Conservation (phyloP, 2,888 invertebrate species). For the Erebia palarica region DNA sequence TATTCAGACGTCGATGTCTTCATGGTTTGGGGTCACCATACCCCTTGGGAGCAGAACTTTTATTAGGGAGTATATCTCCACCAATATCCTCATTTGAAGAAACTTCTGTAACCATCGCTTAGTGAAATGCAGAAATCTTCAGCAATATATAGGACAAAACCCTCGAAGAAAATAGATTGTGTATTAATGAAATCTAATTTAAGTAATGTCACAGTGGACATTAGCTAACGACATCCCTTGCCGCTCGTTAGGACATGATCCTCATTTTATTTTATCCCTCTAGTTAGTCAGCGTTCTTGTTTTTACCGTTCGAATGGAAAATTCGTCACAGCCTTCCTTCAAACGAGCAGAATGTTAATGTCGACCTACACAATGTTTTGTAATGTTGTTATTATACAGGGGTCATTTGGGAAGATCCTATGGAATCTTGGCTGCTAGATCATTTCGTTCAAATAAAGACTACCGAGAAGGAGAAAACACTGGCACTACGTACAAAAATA, state of each 20-base stretch:
- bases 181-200: conserved; percentile 50
- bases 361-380: conserved; percentile 22
- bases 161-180: conserved; percentile 6
- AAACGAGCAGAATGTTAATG: conserved; percentile 30
- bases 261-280: conserved; percentile 72
- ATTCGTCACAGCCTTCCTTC: conserved; percentile 24
- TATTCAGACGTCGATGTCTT: neutral
- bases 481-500: too few relatives aligned
- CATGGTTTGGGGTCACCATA: too few relatives aligned
- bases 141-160: neutral
- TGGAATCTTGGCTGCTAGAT: neutral
- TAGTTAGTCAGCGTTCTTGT: conserved; percentile 59
- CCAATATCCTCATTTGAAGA: too few relatives aligned
- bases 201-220: conserved; percentile 67
- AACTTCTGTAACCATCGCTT: too few relatives aligned
- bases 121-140: neutral
- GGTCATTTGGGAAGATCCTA: neutral
- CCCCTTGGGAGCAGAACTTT: too few relatives aligned
- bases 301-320: conserved; percentile 42
- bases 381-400: conserved; percentile 12
- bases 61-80: too few relatives aligned
- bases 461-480: neutral
- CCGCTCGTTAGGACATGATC: conserved; percentile 65
- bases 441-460: neutral
- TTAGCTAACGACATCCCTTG: conserved; percentile 73